Conservation (phyloP, 2,113 vertebrate species). For the Passer montanus region DNA sequence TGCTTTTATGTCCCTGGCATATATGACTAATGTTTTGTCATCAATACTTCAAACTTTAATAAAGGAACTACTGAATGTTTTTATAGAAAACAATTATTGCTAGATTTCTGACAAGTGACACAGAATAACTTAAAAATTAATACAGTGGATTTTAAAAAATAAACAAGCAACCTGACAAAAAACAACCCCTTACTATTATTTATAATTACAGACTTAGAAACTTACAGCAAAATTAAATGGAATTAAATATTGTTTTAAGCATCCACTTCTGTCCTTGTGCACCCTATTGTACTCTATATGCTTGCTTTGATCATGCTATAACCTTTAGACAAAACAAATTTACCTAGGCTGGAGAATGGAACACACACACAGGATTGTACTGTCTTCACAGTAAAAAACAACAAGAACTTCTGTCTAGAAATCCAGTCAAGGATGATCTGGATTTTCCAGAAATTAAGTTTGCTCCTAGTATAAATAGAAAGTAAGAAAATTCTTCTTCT, state of each 20-base stretch:
- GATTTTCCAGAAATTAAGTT: background rate
- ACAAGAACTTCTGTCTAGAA: background rate
- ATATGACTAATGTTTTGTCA: background rate
- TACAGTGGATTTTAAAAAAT: background rate
- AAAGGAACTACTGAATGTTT: background rate
- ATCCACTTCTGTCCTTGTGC: background rate
- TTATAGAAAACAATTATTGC: background rate
- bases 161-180: background rate
- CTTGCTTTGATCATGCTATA: background rate
- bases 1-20: background rate
- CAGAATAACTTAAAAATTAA: background rate
- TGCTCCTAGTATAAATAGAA: background rate
- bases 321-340: background rate
- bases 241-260: background rate
- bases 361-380: fast-evolving
- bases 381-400: background rate
- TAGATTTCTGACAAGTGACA: background rate
- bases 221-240: background rate
- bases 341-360: background rate
- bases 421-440: background rate
- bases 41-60: background rate
- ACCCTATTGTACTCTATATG: background rate
- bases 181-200: background rate
- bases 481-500: background rate
- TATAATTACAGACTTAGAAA: background rate